Evolutionary conservation across 1,140 invertebrate genomes (phyloP).

Genomic region (Phortica variegata): DNA sequence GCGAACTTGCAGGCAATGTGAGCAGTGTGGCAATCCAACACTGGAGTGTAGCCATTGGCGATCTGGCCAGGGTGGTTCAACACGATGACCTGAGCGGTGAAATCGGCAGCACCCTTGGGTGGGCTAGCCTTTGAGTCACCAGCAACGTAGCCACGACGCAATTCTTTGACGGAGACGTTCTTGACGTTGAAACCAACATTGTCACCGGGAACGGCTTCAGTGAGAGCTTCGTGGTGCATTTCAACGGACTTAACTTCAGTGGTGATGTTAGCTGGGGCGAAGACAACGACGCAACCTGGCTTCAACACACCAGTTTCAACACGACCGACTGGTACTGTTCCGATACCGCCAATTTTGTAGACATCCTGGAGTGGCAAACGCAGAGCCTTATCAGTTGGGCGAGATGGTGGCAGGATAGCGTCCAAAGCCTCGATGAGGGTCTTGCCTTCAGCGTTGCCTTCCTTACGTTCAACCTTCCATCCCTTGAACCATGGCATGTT

Average conservation of each 20-base stretch:
- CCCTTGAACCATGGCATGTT: conserved; percentile 93
- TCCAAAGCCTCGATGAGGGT: conserved; percentile 87
- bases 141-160: conserved; percentile 86
- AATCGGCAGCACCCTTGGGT: conserved; percentile 78
- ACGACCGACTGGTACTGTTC: conserved; percentile 95
- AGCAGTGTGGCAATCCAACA: conserved; percentile 91
- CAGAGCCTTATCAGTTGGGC: conserved; percentile 87
- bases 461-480: conserved; percentile 83
- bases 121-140: conserved; percentile 88
- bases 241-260: conserved; percentile 97
- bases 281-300: conserved; percentile 89
- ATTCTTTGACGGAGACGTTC: conserved; percentile 92
- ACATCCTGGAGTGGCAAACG: conserved; percentile 93
- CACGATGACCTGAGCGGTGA: conserved; percentile 87
- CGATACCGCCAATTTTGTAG: conserved; percentile 98
- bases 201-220: conserved; percentile 86
- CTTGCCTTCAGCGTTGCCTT: conserved; percentile 80
- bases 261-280: conserved; percentile 83
- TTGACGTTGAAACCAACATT: conserved; percentile 96
- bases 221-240: conserved; percentile 91
- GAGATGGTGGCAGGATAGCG: conserved; percentile 78
- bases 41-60: conserved; percentile 86
- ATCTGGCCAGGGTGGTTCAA: conserved; percentile 93
- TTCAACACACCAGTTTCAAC: conserved; percentile 95
- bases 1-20: conserved; percentile 94